Base-by-base conservation (phyloP, 1,140 invertebrate species). In the Centruroides sculpturatus region DNA sequence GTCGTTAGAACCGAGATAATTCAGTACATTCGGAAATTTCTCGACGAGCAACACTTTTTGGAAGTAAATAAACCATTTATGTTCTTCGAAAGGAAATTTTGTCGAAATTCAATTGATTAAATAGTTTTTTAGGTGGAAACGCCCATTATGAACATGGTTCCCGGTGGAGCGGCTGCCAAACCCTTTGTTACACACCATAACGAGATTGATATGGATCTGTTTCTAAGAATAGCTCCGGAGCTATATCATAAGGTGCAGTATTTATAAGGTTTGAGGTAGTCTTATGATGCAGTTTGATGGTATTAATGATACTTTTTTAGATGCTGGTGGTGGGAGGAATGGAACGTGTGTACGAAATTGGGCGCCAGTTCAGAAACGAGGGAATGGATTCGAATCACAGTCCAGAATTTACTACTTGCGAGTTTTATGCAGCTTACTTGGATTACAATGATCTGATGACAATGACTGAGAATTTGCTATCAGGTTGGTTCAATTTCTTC, bases 401-500 rank as follows among this genome's bases (percentile, higher is more conserved):
- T 58, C 63, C 63, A 3, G 63, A 64, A 50, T 64, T 64, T 52
- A 63, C 63, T 5, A 56, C 50, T 12, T 58, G 51, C 50, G 63
- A 64, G 47, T 63, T 63, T 36, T 64, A 64, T 46, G 34, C 34
- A 36, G 63, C 63, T 13, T 63, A 64, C 47, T 50, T 46, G 8
- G 61, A 63, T 36, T 64, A 64, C 10, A 56, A 41, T 8, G 62
- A 63, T 35, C n/a, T 63, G 3, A 63, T 63, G 59, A 35, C 34
- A 9, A 57, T 63, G 59, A 59, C 61, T 5, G 36, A 63, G 76
- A 80, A 83, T 57, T 78, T 99, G 76, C 47, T 99, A 10, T 91
- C 94, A 54, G 83, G 83, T 34, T 23, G 64, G 66, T 23, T 23
- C 2, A 47, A 63, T 6, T 5, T 66, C 8, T 56, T 35, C 9